Conservation (phyloP, 2,888 invertebrate genomes). For the Drosophila lacicola region DNA sequence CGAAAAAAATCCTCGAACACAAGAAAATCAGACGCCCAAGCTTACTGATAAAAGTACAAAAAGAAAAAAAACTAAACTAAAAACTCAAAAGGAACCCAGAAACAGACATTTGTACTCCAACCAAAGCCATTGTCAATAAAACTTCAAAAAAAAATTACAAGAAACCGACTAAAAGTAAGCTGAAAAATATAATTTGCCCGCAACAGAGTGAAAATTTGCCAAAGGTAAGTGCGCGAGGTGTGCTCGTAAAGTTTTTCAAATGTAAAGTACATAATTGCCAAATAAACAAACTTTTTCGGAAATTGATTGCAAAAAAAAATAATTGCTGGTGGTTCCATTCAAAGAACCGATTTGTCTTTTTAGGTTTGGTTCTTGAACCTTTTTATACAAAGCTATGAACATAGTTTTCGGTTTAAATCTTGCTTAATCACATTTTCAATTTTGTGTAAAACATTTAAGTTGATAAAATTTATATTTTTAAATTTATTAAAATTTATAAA, state of each 20-base stretch:
- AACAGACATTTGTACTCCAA: slow-evolving; percentile 56
- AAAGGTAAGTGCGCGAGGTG: slow-evolving; percentile 44
- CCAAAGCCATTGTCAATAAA: slow-evolving; percentile 61
- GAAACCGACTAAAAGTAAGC: slow-evolving; percentile 63
- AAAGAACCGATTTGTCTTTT: too few relatives aligned
- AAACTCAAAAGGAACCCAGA: slow-evolving; percentile 8
- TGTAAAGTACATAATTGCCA: background rate
- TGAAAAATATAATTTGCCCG: slow-evolving; percentile 58
- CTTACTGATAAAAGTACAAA: slow-evolving; percentile 14
- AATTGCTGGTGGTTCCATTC: too few relatives aligned
- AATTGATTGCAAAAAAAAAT: too few relatives aligned
- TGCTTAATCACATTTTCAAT: too few relatives aligned
- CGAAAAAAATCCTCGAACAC: slow-evolving; percentile 62
- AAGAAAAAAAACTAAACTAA: background rate
- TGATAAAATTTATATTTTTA: too few relatives aligned
- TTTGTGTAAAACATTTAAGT: too few relatives aligned
- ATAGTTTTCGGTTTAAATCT: too few relatives aligned
- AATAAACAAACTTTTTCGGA: too few relatives aligned
- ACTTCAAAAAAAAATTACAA: slow-evolving; percentile 55
- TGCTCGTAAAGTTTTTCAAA: slow-evolving; percentile 8
- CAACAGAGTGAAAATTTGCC: slow-evolving; percentile 33
- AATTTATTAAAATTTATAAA: too few relatives aligned
- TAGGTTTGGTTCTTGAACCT: too few relatives aligned
- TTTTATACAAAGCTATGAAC: too few relatives aligned
- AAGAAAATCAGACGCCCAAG: slow-evolving; percentile 38